Evolutionary conservation across 2,888 invertebrate genomes (phyloP).

Genomic region (Lamproptera curius): DNA sequence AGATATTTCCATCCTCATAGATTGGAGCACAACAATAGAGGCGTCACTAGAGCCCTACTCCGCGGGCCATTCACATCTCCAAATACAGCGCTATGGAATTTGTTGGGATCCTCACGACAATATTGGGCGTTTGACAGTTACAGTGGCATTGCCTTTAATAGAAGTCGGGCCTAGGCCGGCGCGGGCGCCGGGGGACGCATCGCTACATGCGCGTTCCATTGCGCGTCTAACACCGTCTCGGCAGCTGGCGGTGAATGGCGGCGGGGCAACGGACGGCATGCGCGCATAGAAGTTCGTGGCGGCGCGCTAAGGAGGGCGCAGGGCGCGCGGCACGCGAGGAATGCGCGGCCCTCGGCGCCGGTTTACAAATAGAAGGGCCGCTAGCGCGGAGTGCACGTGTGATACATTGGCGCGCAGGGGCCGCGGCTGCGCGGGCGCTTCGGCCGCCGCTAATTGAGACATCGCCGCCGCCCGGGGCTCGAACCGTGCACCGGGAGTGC

Average conservation of each 20-base stretch:
- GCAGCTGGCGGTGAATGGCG: slow-evolving; percentile 21
- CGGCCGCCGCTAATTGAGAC: slow-evolving; percentile 32
- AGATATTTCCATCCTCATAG: no score
- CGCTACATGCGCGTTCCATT: slow-evolving; percentile 39
- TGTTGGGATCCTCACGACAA: slow-evolving; percentile 47
- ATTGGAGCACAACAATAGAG: slow-evolving; percentile 15
- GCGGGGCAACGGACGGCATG: slow-evolving; percentile 29
- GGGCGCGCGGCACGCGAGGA: slow-evolving; percentile 67
- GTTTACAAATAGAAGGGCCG: slow-evolving; percentile 77
- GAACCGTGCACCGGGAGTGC: slow-evolving; percentile 33
- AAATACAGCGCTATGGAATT: slow-evolving; percentile 38
- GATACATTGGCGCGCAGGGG: slow-evolving; percentile 70
- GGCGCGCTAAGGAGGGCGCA: slow-evolving; percentile 43
- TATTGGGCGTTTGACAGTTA: slow-evolving; percentile 52
- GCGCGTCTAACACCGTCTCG: no score
- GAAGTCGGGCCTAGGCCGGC: slow-evolving; percentile 39
- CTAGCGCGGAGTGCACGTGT: slow-evolving; percentile 70
- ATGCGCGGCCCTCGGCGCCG: slow-evolving; percentile 75
- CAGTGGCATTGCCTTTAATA: slow-evolving; percentile 50
- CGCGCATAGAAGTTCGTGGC: slow-evolving; percentile 35
- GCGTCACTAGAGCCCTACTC: slow-evolving; percentile 26
- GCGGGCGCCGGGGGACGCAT: slow-evolving; percentile 23
- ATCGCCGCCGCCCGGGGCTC: slow-evolving; percentile 2
- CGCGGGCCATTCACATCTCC: slow-evolving; percentile 21
- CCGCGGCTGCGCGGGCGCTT: slow-evolving; percentile 41